Conservation (phyloP, 2,113 vertebrate species). For the Vidua chalybeata region DNA sequence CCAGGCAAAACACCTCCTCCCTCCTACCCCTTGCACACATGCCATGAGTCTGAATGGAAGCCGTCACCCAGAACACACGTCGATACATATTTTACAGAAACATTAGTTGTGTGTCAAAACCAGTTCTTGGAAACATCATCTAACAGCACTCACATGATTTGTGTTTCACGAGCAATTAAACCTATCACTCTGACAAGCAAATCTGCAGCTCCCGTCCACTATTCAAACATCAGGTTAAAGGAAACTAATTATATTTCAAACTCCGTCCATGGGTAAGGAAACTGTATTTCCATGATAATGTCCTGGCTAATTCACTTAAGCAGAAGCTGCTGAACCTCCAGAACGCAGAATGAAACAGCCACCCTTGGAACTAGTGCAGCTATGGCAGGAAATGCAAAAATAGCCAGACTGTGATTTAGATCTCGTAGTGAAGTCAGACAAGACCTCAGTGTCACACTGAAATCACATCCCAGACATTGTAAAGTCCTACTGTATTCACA, state of each 20-base stretch:
- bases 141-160: background rate
- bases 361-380: slow-evolving; percentile 2
- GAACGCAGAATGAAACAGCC: background rate
- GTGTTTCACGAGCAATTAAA: slow-evolving; percentile 48
- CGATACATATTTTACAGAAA: slow-evolving; percentile 38
- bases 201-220: background rate
- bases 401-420: slow-evolving; percentile 35
- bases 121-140: slow-evolving; percentile 30
- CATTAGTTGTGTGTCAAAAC: slow-evolving; percentile 22
- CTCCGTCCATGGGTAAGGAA: background rate
- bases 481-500: slow-evolving; percentile 31
- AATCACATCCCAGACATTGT: slow-evolving; percentile 44
- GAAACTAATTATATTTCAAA: background rate
- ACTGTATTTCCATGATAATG: background rate
- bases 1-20: background rate
- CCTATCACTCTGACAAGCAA: background rate
- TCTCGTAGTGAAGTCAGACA: background rate
- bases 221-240: background rate
- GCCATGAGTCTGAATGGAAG: background rate
- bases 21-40: background rate
- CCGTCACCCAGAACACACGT: background rate
- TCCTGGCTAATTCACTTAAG: background rate
- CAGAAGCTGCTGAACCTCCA: background rate
- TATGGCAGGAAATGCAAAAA: slow-evolving; percentile 34
- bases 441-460: slow-evolving; percentile 48